Conservation (phyloP, 2,797 vertebrate genomes). For the Dromococcyx pavoninus region DNA sequence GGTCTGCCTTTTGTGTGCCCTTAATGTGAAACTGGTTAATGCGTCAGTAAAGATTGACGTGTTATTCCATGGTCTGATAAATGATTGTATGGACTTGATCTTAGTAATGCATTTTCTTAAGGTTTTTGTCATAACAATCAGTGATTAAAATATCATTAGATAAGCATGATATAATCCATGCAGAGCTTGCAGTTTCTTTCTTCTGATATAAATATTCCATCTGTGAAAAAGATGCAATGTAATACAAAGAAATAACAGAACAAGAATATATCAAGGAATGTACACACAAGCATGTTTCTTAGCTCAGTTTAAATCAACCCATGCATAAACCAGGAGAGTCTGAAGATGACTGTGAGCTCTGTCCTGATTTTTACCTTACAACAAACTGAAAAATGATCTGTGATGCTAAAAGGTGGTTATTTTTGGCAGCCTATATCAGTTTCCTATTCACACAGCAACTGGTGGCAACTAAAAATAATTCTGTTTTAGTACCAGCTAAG, state of each 20-base stretch:
- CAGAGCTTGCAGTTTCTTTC: constrained; percentile 13
- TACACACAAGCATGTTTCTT: not conserved
- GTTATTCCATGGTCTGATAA: not conserved
- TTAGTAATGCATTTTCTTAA: not conserved
- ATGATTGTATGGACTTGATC: not conserved
- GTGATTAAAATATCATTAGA: not conserved
- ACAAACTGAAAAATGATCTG: constrained; percentile 34
- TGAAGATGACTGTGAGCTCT: constrained; percentile 2
- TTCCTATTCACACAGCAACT: constrained; percentile 75
- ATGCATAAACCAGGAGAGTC: not conserved
- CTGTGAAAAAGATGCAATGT: not conserved
- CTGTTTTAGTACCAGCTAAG: constrained; percentile 26
- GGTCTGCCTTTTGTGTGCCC: constrained; percentile 51
- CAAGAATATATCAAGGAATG: not conserved
- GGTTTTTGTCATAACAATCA: not conserved
- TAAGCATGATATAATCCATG: not conserved
- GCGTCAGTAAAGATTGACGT: not conserved
- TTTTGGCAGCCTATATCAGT: constrained; percentile 66
- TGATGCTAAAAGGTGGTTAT: constrained; percentile 61
- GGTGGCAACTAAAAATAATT: constrained; percentile 77
- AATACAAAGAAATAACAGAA: constrained; percentile 39
- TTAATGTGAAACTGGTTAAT: constrained; percentile 6
- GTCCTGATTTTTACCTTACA: constrained; percentile 30
- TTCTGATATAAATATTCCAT: constrained; percentile 9
- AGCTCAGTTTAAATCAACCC: constrained; percentile 9